These are phyloP conservation scores for Bos indicus DNA, from an alignment of 2,113 vertebrate species.

Conservation along the genomic window DNA sequence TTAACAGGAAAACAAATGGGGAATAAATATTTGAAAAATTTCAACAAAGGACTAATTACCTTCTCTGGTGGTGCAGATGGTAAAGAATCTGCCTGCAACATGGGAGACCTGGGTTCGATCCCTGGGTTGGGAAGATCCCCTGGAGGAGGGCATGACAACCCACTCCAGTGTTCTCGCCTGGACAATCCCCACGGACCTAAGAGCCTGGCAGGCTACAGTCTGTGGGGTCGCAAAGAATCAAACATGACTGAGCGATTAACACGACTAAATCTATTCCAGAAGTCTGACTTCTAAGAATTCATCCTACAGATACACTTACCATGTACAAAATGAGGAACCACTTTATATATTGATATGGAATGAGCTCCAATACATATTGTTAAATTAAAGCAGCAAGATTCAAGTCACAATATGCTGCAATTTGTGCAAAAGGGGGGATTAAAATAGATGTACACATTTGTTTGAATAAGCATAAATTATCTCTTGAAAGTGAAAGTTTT, in stretches of 20 bases:
- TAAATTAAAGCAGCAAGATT: slow-evolving; percentile 17
- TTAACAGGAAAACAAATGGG: background rate
- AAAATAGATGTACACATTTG: background rate
- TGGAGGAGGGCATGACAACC: background rate
- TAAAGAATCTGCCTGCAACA: background rate
- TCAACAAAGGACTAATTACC: background rate
- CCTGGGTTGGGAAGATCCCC: background rate
- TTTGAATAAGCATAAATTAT: background rate
- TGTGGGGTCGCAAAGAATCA: background rate
- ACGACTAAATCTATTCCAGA: background rate
- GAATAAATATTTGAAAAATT: background rate
- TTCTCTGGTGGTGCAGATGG: background rate
- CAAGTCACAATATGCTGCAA: background rate
- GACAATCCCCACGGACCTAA: background rate
- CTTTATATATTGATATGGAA: background rate
- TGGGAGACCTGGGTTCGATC: background rate
- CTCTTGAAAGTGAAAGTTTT: background rate
- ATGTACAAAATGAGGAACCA: background rate
- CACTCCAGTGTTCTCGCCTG: background rate
- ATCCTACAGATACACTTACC: background rate
- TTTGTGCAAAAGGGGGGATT: background rate
- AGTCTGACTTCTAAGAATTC: slow-evolving; percentile 26
- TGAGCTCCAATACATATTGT: background rate
- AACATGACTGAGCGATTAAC: background rate
- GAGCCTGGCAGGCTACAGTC: background rate